Evolutionary conservation across 2,888 invertebrate species (phyloP), one percentile per base, ranked within the genome.

Genomic region (Lumbricus terrestris): DNA sequence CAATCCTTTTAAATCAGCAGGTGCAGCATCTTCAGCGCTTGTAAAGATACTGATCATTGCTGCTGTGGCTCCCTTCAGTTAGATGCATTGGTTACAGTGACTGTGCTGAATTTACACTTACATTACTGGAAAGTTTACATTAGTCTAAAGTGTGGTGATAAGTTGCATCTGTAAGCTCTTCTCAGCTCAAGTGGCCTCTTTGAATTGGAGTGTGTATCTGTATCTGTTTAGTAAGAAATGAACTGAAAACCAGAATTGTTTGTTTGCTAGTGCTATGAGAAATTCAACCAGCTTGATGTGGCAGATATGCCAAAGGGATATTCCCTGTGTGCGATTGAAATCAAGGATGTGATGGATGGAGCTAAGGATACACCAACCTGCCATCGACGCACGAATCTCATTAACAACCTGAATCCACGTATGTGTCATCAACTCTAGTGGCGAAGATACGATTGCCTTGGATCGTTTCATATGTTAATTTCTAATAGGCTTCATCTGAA

Each of bases 291-390:
- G 23, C 34, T 34, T 88, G 69, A 54, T 16, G 89, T 90, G 88
- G 35, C 35, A 6, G 35, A 38, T 40, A n/a, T 82, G 37, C 91
- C 94, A 0, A 92, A 94, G 88, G 92, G 93, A 18, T 95, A 97
- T 92, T 97, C 98, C 0, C 95, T 98, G 82, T 98, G 99, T 94
- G 97, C 98, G n/a, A 95, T 98, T 3, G 97, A 98, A 95, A 96
- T 99, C 93, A 96, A 96, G 92, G 96, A 97, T 0, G 97, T 97
- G 93, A 99, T 99, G 98, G 97, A 96, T 95, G 98, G 97, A 3
- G 97, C 98, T 1, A 97, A 97, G 1, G 97, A 97, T 94, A 97
- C 97, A 5, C 96, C 96, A 92, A 97, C 97, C 0, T 99, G 99
- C 94, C 96, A 97, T 89, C 96, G 97, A 92, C 96, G 98, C 93